Percentiles rank a stretch among this genome's conserved stretches.
phyloP scores from a whole-genome alignment of 2,113 vertebrate genomes.

The Psammodynastes pulverulentus region DNA sequence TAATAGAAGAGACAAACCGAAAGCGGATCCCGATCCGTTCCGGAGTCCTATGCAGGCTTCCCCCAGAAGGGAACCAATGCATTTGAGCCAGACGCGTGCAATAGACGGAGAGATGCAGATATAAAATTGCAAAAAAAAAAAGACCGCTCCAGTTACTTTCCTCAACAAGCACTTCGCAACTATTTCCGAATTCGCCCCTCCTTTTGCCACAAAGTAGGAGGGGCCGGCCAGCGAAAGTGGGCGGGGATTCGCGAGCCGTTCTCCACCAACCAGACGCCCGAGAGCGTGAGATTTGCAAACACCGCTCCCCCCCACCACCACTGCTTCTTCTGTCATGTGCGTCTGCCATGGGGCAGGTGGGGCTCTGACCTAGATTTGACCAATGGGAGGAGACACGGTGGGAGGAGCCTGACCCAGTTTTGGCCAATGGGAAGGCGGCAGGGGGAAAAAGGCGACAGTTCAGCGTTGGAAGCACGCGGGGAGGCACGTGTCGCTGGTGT shows the following conservation, averaged over 20 bases:
- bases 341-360: conserved; percentile 35
- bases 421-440: conserved; percentile 20
- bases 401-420: conserved; percentile 55
- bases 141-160: not conserved
- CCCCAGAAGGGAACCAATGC: not conserved
- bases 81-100: not conserved
- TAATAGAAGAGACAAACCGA: not conserved
- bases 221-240: not conserved
- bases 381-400: conserved; percentile 5
- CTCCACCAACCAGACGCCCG: not conserved
- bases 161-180: conserved; percentile 27
- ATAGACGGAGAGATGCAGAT: not conserved
- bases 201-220: conserved; percentile 11
- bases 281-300: not conserved
- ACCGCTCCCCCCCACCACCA: not conserved
- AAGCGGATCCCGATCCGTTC: conserved; percentile 19
- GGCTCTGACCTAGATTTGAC: conserved; percentile 52
- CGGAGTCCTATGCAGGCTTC: not conserved
- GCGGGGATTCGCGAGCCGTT: not conserved
- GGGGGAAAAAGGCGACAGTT: not conserved
- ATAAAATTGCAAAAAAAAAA: too few species aligned
- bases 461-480: conserved; percentile 39
- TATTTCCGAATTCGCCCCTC: not conserved
- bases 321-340: not conserved
- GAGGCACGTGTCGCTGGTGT: conserved; percentile 43